These are phyloP conservation scores for Penaeus chinensis DNA, from an alignment of 1,140 invertebrate species.

Conservation along the genomic window DNA sequence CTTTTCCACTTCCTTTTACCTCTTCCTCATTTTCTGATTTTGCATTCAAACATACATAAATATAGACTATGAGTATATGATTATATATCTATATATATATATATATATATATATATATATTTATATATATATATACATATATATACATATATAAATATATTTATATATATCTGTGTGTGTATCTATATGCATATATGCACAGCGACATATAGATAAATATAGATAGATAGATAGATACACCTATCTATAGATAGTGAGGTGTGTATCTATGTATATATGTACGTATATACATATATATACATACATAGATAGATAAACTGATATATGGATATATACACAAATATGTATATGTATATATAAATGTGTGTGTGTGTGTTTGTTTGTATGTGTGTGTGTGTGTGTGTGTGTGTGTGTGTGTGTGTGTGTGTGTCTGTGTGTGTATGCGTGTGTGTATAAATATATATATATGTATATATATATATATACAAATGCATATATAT, in stretches of 20 bases:
- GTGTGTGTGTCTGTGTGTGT: conserved; percentile 11
- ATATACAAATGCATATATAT: conserved; percentile 3
- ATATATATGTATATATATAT: conserved; percentile 3
- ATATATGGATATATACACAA: neutral
- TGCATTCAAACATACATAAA: too few relatives aligned
- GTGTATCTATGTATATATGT: neutral
- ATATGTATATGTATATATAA: conserved; percentile 4
- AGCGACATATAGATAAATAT: neutral
- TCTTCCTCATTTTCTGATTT: too few relatives aligned
- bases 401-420: conserved; percentile 7
- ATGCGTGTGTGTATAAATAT: neutral
- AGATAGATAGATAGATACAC: neutral
- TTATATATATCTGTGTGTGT: too few relatives aligned
- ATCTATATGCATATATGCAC: neutral
- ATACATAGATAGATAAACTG: conserved; percentile 10
- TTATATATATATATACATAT: too few relatives aligned
- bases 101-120: conserved; percentile 29
- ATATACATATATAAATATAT: too few relatives aligned
- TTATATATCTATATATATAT: conserved; percentile 26
- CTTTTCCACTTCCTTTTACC: too few relatives aligned
- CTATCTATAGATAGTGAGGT: neutral
- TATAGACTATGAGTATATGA: too few relatives aligned
- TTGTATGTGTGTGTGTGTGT: neutral
- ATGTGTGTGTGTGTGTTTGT: neutral
- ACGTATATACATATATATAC: conserved; percentile 28